Evolutionary conservation across 2,888 invertebrate species (phyloP).

Genomic region (Hyles lineata): DNA sequence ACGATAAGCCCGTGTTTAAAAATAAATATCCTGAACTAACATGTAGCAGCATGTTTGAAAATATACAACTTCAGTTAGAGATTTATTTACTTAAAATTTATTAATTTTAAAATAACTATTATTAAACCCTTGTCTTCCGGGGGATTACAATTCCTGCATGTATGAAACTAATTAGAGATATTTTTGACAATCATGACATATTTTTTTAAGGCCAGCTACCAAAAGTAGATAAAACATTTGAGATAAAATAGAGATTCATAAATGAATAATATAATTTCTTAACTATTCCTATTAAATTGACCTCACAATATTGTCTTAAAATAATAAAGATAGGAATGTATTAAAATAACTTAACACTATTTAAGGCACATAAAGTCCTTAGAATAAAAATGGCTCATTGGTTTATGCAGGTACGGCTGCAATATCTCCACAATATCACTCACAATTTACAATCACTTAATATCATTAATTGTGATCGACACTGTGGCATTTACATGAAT

Average conservation of each 20-base stretch:
- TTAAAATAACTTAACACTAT: conserved; percentile 46
- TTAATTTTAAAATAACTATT: conserved; percentile 6
- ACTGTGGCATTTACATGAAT: not conserved
- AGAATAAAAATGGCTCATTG: conserved; percentile 73
- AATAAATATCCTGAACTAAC: not conserved
- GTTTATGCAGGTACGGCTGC: conserved; percentile 71
- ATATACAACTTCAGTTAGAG: not conserved
- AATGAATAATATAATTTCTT: not conserved
- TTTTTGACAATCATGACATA: not conserved
- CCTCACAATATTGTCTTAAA: conserved; percentile 31
- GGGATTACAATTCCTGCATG: not conserved
- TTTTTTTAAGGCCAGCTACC: not conserved
- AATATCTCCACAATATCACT: conserved; percentile 33
- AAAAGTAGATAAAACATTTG: not conserved
- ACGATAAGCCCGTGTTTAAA: too few species aligned
- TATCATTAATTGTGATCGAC: conserved; percentile 8
- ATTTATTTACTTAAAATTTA: not conserved
- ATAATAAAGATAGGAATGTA: conserved; percentile 63
- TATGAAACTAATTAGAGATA: not conserved
- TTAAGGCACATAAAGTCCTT: conserved; percentile 57
- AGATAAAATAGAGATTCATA: conserved; percentile 12
- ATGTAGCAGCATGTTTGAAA: too few species aligned
- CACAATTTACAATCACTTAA: conserved; percentile 22
- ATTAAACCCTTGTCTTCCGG: conserved; percentile 6
- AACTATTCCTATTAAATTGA: not conserved